These are phyloP conservation scores for Ascidia mentula DNA, from an alignment of 23 tunicate genomes.

Conservation along the genomic window DNA sequence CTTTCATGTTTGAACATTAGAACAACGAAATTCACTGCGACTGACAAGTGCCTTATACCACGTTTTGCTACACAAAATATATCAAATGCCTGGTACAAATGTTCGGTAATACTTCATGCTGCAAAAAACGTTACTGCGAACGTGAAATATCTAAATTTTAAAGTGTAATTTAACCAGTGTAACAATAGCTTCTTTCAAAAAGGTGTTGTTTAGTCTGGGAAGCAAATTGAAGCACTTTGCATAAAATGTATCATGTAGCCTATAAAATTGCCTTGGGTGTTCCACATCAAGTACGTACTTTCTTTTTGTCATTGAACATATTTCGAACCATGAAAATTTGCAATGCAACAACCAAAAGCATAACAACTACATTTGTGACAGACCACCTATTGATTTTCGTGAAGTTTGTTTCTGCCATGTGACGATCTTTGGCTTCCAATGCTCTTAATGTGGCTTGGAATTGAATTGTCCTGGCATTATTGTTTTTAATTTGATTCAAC, in stretches of 20 bases:
- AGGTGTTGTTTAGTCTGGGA: not conserved
- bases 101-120: not conserved
- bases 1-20: too few species aligned
- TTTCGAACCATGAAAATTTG: slow-evolving; percentile 80
- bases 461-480: slow-evolving; percentile 81
- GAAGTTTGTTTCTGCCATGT: slow-evolving; percentile 77
- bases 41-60: too few species aligned
- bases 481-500: slow-evolving; percentile 48
- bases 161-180: not conserved
- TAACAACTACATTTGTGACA: slow-evolving; percentile 60
- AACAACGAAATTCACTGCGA: too few species aligned
- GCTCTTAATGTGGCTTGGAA: slow-evolving; percentile 72
- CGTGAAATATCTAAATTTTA: not conserved
- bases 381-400: slow-evolving; percentile 89
- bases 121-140: not conserved
- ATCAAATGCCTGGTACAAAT: not conserved
- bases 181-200: not conserved
- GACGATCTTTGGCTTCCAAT: slow-evolving; percentile 86
- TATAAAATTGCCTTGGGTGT: not conserved
- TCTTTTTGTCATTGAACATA: slow-evolving; percentile 83
- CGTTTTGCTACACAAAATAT: not conserved
- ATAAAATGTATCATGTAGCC: not conserved
- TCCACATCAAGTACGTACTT: slow-evolving; percentile 53
- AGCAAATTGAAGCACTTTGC: not conserved
- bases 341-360: slow-evolving; percentile 61